Evolutionary conservation across 2,113 vertebrate genomes (phyloP), one percentile per base, ranked within the genome.

Genomic region (Hucho hucho): DNA sequence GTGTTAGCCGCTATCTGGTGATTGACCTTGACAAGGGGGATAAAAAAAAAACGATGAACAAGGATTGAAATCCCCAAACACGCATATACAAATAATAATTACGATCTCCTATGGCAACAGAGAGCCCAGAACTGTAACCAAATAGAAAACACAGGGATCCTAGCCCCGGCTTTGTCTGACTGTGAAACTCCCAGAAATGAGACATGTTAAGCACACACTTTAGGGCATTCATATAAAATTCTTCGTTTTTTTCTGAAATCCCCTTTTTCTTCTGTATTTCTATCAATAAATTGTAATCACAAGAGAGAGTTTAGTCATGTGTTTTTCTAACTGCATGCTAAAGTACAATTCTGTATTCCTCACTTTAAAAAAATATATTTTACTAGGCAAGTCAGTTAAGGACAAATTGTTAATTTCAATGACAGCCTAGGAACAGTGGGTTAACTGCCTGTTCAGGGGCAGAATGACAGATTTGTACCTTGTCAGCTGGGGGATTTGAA

Each of bases 51-150:
- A 32, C 4, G 32, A 32, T 61, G 64, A 68, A 32, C 59, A 82
- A 72, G 46, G 65, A 67, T 85, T 75, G 79, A 89, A 89, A 83
- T 87, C 83, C 84, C 78, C 81, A 82, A 89, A 89, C 86, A 84
- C 81, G 74, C 84, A 86, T 81, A 86, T 75, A 88, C 82, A 89
- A 90, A 90, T 83, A 92, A 85, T 72, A 81, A 85, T 90, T 86
- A 88, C 68, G 64, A 80, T 87, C 83, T 86, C 85, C 82, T 81
- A 73, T 28, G 87, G 89, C 78, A 16, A 64, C 28, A 11, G 73
- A 68, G n/a, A 80, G 73, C 64, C 79, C 79, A 84, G 72, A 79
- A 81, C 12, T 12, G 59, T 82, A 87, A 89, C 90, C 84, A 85
- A 87, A 89, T 82, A 53, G 37, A 53, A 71, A 77, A 75, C 69